Percentiles rank a stretch among this genome's conserved stretches.
phyloP scores from a whole-genome alignment of 2,888 invertebrate species.

The Drosophila mettleri region DNA sequence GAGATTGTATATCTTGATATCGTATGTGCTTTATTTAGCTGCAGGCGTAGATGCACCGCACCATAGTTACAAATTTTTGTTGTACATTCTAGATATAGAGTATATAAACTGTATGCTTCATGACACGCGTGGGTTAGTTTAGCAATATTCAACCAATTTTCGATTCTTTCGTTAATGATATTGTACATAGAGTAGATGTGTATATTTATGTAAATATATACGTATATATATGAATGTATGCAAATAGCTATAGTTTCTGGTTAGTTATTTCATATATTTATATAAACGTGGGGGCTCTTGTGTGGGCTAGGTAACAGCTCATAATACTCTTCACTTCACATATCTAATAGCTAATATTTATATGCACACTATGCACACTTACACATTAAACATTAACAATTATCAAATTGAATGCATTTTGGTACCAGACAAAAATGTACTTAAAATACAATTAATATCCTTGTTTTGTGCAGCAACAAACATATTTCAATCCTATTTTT shows the following conservation, averaged over 20 bases:
- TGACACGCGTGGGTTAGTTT: conserved; percentile 63
- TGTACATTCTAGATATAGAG: conserved; percentile 14
- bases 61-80: too few relatives aligned
- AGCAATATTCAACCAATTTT: conserved; percentile 31
- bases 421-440: conserved; percentile 67
- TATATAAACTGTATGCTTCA: conserved; percentile 32
- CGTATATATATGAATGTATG: conserved; percentile 39
- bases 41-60: too few relatives aligned
- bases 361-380: conserved; percentile 21
- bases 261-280: conserved; percentile 31
- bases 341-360: conserved; percentile 30
- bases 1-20: conserved; percentile 9
- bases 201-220: conserved; percentile 45
- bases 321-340: conserved; percentile 36
- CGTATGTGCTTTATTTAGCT: background rate
- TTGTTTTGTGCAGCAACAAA: conserved; percentile 55
- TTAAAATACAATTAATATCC: conserved; percentile 58
- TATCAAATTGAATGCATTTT: conserved; percentile 78
- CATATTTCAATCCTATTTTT: background rate
- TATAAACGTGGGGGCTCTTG: conserved; percentile 54
- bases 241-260: conserved; percentile 41
- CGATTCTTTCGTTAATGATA: conserved; percentile 19
- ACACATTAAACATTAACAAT: conserved; percentile 60
- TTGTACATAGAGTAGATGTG: conserved; percentile 30
- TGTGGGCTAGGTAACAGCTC: conserved; percentile 63